phyloP scores from a whole-genome alignment of 2,113 vertebrate species.

The Channa argus region DNA sequence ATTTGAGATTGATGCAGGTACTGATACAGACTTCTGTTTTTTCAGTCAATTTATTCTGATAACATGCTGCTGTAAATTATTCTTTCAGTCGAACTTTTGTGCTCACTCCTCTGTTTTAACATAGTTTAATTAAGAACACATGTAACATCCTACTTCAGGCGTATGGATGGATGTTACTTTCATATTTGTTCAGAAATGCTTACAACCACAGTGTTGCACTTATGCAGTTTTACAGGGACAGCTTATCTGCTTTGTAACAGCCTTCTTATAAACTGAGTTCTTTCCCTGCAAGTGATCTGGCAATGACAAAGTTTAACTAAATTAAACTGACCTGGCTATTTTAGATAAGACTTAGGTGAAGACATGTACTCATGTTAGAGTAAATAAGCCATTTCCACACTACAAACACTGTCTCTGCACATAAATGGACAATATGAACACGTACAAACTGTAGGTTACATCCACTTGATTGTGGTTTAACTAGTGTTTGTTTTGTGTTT shows the following conservation, averaged over 20 bases:
- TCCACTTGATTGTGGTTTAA: background rate
- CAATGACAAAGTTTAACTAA: conserved; percentile 1
- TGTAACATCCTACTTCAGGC: conserved; percentile 4
- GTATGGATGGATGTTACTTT: background rate
- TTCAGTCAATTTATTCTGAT: conserved; percentile 10
- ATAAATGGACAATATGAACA: background rate
- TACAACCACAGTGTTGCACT: conserved; percentile 5
- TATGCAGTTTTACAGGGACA: conserved; percentile 5
- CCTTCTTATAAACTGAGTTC: background rate
- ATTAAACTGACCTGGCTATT: conserved; percentile 20
- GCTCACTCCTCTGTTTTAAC: conserved; percentile 20
- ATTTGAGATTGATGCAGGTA: conserved; percentile 30
- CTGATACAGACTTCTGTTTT: conserved; percentile 28
- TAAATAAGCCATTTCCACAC: conserved; percentile 5
- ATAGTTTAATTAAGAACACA: conserved; percentile 5
- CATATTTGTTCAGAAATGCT: conserved; percentile 18
- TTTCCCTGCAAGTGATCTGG: background rate
- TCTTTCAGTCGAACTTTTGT: conserved; percentile 10
- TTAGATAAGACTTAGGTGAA: background rate
- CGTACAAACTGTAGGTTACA: conserved; percentile 4
- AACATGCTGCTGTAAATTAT: conserved; percentile 4
- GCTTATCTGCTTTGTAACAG: conserved; percentile 8
- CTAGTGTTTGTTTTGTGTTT: background rate
- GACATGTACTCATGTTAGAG: conserved; percentile 7
- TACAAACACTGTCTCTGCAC: conserved; percentile 27